Evolutionary conservation across 2,888 invertebrate genomes (phyloP).

Genomic region (Yponomeuta sedellus): DNA sequence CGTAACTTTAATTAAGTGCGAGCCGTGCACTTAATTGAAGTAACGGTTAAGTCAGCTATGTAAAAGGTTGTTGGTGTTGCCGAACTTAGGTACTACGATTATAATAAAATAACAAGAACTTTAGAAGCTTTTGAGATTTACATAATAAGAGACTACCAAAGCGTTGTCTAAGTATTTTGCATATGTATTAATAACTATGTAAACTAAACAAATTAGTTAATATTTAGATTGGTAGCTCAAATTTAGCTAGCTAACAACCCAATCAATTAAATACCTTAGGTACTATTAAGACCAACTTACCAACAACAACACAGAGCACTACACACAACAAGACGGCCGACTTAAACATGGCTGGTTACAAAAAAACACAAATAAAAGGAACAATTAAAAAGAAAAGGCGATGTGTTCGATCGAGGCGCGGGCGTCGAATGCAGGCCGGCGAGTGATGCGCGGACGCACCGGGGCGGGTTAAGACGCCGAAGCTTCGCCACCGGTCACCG

Average conservation of each 20-base stretch:
- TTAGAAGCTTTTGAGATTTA: too few relatives aligned
- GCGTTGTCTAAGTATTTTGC: too few relatives aligned
- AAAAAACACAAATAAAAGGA: constrained; percentile 18
- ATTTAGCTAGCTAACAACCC: background rate
- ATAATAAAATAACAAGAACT: too few relatives aligned
- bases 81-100: too few relatives aligned
- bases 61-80: too few relatives aligned
- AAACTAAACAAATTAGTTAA: background rate
- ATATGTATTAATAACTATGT: too few relatives aligned
- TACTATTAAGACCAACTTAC: constrained; percentile 40
- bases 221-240: background rate
- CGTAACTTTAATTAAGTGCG: too few relatives aligned
- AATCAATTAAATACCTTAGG: background rate
- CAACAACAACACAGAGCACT: constrained; percentile 54
- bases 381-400: constrained; percentile 6
- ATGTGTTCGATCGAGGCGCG: constrained; percentile 21
- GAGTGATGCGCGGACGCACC: constrained; percentile 57
- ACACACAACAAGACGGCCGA: constrained; percentile 53
- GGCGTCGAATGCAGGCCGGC: constrained; percentile 47
- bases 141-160: too few relatives aligned
- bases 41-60: too few relatives aligned
- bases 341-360: constrained; percentile 47
- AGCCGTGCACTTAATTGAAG: too few relatives aligned
- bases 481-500: constrained; percentile 35
- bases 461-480: constrained; percentile 58